Evolutionary conservation across 2,113 vertebrate species (phyloP).

Genomic region (Lepisosteus osseus): DNA sequence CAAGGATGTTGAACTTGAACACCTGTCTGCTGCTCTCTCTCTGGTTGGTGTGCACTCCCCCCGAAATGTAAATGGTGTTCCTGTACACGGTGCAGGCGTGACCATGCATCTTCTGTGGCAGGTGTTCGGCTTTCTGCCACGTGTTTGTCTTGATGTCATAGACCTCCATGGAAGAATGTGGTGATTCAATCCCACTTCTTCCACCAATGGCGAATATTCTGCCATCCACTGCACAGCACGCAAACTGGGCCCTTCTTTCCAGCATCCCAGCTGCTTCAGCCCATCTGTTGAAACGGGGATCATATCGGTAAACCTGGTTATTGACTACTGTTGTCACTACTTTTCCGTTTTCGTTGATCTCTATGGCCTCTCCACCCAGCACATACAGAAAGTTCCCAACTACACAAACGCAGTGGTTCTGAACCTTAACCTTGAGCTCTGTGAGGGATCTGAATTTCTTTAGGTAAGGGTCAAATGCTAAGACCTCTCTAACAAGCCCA

Average conservation of each 20-base stretch:
- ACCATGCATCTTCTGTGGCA: slow-evolving; percentile 74
- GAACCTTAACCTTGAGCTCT: slow-evolving; percentile 57
- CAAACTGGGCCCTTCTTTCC: slow-evolving; percentile 79
- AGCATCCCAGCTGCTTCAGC: slow-evolving; percentile 68
- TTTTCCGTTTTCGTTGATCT: slow-evolving; percentile 42
- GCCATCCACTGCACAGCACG: slow-evolving; percentile 72
- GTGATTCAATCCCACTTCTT: slow-evolving; percentile 36
- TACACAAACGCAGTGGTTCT: slow-evolving; percentile 76
- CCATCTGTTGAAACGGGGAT: slow-evolving; percentile 84
- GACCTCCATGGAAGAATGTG: slow-evolving; percentile 77
- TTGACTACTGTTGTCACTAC: slow-evolving; percentile 38
- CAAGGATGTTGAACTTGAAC: slow-evolving; percentile 54
- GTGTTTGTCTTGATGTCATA: slow-evolving; percentile 73
- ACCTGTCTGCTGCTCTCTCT: slow-evolving; percentile 72
- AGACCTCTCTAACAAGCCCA: slow-evolving; percentile 63
- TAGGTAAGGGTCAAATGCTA: slow-evolving; percentile 73
- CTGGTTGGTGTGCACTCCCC: slow-evolving; percentile 63
- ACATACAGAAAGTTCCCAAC: slow-evolving; percentile 87
- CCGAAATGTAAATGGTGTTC: slow-evolving; percentile 76
- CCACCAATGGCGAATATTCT: slow-evolving; percentile 82
- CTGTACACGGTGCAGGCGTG: slow-evolving; percentile 77
- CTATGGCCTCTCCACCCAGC: slow-evolving; percentile 76
- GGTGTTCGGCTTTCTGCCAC: slow-evolving; percentile 64
- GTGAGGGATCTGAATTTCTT: slow-evolving; percentile 70
- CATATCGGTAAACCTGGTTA: slow-evolving; percentile 79